These are phyloP conservation scores for Atlantisia rogersi DNA, from an alignment of 2,113 vertebrate genomes.

Conservation along the genomic window DNA sequence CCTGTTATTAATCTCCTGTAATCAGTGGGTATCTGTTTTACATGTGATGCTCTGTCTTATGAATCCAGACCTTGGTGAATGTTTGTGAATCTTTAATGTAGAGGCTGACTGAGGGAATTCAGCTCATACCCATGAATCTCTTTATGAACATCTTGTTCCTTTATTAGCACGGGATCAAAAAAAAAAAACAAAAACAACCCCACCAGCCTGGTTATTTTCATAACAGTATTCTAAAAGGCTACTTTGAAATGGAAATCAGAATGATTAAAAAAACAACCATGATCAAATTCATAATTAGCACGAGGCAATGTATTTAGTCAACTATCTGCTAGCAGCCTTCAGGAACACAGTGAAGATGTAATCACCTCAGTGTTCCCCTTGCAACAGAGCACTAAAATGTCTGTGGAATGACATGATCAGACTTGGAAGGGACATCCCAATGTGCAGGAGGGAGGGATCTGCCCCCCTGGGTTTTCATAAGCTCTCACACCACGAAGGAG, in stretches of 20 bases:
- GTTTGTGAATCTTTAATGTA: neutral
- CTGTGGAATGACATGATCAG: neutral
- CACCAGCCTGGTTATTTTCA: slow-evolving; percentile 4
- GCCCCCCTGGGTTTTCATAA: rapidly evolving
- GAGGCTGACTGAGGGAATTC: neutral
- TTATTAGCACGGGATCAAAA: slow-evolving; percentile 6
- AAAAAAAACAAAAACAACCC: neutral
- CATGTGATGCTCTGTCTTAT: neutral
- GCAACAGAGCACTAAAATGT: neutral
- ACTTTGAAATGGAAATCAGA: slow-evolving; percentile 64
- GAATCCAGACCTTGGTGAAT: neutral
- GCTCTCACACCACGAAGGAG: neutral
- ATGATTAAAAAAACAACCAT: slow-evolving; percentile 7
- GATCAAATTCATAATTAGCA: slow-evolving; percentile 37
- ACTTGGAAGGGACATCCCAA: neutral
- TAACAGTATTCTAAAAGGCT: slow-evolving; percentile 36
- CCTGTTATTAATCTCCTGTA: neutral
- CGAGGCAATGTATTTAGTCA: neutral
- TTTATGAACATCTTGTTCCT: neutral
- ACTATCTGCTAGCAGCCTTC: slow-evolving; percentile 11
- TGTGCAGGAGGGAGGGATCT: neutral
- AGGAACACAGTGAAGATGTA: slow-evolving; percentile 1
- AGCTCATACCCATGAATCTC: neutral
- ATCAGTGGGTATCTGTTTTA: slow-evolving; percentile 22
- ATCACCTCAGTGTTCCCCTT: neutral